Percentiles rank a stretch among this genome's conserved stretches.
Evolutionary conservation across 1,140 invertebrate species (phyloP).

Genomic region (Copidosoma floridanum): DNA sequence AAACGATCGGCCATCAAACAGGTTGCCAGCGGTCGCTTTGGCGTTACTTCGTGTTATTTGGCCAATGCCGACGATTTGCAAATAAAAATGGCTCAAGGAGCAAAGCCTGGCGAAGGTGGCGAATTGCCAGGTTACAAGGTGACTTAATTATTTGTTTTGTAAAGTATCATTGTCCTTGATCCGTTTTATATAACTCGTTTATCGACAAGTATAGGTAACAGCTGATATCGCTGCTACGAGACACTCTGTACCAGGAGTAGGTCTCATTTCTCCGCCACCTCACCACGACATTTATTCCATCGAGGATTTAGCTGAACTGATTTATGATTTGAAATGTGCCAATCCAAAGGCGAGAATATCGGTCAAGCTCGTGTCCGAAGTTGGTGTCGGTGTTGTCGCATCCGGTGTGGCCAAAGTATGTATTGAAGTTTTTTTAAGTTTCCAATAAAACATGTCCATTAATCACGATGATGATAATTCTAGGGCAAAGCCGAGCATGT

Average conservation of each 20-base stretch:
- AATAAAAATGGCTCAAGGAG: constrained; percentile 99
- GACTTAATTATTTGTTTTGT: neutral
- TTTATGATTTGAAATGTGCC: constrained; percentile 97
- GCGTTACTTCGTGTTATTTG: constrained; percentile 95
- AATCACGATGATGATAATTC: too few relatives aligned
- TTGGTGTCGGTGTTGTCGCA: constrained; percentile 97
- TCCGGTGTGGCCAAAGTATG: constrained; percentile 96
- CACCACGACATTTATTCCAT: constrained; percentile 99
- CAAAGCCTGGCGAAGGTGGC: constrained; percentile 94
- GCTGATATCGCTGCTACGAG: constrained; percentile 93
- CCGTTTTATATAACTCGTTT: neutral
- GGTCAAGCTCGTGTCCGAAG: constrained; percentile 97
- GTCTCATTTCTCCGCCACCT: constrained; percentile 96
- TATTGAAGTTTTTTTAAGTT: too few relatives aligned
- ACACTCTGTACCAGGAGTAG: constrained; percentile 96
- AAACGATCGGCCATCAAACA: constrained; percentile 82
- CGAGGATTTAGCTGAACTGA: constrained; percentile 96
- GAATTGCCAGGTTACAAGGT: constrained; percentile 86
- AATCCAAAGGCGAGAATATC: constrained; percentile 95
- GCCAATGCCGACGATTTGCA: constrained; percentile 95
- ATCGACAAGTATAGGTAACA: constrained; percentile 65
- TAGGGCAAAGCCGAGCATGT: constrained; percentile 96
- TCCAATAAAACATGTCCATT: too few relatives aligned
- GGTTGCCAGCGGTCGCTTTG: constrained; percentile 97
- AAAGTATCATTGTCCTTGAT: neutral